Percentiles rank a stretch among this genome's conserved stretches.
Evolutionary conservation across 2,888 invertebrate species (phyloP).

Genomic region (Volucella bombylans): DNA sequence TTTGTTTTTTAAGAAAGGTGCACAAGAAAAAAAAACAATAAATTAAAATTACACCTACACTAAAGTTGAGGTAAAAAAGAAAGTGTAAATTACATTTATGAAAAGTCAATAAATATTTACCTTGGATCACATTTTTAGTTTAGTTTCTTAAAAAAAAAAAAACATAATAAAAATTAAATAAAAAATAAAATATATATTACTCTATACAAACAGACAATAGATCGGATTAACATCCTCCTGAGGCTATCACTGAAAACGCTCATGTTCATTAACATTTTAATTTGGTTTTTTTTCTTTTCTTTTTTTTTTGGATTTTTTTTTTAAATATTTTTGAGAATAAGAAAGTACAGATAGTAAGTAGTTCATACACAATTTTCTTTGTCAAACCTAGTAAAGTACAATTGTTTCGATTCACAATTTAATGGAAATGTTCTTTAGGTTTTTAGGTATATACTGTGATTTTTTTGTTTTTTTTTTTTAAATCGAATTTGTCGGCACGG

Average conservation of each 20-base stretch:
- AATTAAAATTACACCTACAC: slow-evolving; percentile 61
- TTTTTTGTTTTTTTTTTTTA: slow-evolving; percentile 39
- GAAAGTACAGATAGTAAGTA: slow-evolving; percentile 67
- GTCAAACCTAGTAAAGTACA: slow-evolving; percentile 61
- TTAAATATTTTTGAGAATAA: slow-evolving; percentile 19
- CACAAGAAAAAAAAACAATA: slow-evolving; percentile 39
- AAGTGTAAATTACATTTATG: slow-evolving; percentile 52
- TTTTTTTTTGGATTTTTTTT: background rate
- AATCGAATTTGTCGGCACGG: slow-evolving; percentile 57
- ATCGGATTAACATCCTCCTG: slow-evolving; percentile 65
- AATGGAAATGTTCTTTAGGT: slow-evolving; percentile 52
- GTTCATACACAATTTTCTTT: slow-evolving; percentile 51
- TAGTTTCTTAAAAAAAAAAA: slow-evolving; percentile 17
- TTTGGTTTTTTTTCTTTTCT: slow-evolving; percentile 11
- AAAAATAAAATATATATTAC: slow-evolving; percentile 31
- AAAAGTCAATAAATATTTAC: slow-evolving; percentile 68
- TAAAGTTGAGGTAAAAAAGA: slow-evolving; percentile 61
- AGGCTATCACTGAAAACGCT: slow-evolving; percentile 74
- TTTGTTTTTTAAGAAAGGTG: slow-evolving; percentile 25
- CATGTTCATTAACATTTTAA: slow-evolving; percentile 58
- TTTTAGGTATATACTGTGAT: no score
- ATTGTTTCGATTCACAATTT: slow-evolving; percentile 66
- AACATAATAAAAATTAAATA: no score
- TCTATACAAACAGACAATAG: slow-evolving; percentile 66
- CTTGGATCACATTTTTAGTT: slow-evolving; percentile 69